phyloP scores from a whole-genome alignment of 2,888 invertebrate genomes.

The Nomada lathburiana region DNA sequence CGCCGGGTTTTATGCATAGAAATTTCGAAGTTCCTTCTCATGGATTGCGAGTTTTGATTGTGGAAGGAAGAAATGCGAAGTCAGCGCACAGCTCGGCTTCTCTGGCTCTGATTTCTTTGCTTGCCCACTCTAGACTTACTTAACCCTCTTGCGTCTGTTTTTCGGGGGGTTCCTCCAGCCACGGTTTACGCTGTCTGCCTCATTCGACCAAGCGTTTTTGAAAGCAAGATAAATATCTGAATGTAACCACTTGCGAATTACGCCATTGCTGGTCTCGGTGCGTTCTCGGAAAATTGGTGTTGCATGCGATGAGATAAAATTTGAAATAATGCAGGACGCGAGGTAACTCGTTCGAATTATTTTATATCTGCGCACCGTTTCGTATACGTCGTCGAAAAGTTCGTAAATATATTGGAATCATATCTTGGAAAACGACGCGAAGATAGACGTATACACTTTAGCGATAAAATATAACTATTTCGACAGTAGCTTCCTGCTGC shows the following conservation, averaged over 20 bases:
- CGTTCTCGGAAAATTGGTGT: neutral
- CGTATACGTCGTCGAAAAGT: too few species aligned
- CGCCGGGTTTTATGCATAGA: neutral
- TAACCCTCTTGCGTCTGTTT: neutral
- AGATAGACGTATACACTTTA: too few species aligned
- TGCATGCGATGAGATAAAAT: neutral
- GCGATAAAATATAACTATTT: too few species aligned
- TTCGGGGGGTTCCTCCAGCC: neutral
- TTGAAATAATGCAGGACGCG: too few species aligned
- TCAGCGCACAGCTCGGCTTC: neutral
- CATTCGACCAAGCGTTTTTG: neutral
- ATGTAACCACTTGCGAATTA: neutral
- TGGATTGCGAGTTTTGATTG: conserved; percentile 8
- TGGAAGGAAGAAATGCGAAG: conserved; percentile 2
- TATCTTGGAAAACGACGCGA: too few species aligned
- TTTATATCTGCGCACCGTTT: too few species aligned
- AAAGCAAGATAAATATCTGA: neutral
- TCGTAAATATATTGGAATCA: too few species aligned
- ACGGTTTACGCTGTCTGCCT: neutral
- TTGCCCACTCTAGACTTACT: neutral
- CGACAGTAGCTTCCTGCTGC: too few species aligned
- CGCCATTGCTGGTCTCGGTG: neutral
- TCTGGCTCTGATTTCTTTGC: conserved; percentile 4
- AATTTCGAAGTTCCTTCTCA: conserved; percentile 20
- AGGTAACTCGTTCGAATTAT: too few species aligned